These are phyloP conservation scores for Kryptolebias ocellatus DNA, from an alignment of 2,797 vertebrate species.

Conservation along the genomic window DNA sequence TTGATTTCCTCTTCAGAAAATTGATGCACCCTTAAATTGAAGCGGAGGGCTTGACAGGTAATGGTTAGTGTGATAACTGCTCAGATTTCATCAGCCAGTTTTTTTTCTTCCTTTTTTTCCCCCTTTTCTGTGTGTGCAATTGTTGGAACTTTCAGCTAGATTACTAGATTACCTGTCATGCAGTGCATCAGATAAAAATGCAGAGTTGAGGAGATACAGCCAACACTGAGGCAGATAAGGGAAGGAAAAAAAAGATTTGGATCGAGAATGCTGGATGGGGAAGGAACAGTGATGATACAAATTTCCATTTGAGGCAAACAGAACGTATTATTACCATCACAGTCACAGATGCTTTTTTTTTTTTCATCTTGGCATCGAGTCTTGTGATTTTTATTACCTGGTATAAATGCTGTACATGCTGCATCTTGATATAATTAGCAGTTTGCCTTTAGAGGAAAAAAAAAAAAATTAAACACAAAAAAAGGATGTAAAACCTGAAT, in stretches of 20 bases:
- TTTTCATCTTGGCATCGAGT: constrained; percentile 44
- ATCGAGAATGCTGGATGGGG: constrained; percentile 75
- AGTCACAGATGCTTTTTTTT: constrained; percentile 36
- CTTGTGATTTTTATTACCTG: constrained; percentile 55
- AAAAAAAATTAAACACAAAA: constrained; percentile 11
- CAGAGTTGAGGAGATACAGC: constrained; percentile 81
- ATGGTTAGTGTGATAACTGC: constrained; percentile 99
- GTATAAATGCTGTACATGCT: constrained; percentile 46
- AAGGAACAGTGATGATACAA: constrained; percentile 58
- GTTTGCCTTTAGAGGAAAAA: constrained; percentile 1
- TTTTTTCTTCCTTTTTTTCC: constrained; percentile 28
- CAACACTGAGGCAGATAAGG: constrained; percentile 84
- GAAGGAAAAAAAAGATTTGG: constrained; percentile 85
- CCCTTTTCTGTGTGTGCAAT: constrained; percentile 89
- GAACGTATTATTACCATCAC: constrained; percentile 66
- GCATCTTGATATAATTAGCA: constrained; percentile 31
- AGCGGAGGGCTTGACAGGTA: constrained; percentile 98
- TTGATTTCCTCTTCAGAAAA: constrained; percentile 99
- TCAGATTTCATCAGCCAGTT: constrained; percentile 98
- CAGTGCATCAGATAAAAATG: constrained; percentile 98
- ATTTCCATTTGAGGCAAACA: constrained; percentile 87
- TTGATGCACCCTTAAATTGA: constrained; percentile 99
- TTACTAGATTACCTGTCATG: constrained; percentile 99
- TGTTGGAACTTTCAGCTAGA: constrained; percentile 99
- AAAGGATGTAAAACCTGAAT: constrained; percentile 2